phyloP scores from a whole-genome alignment of 2,888 invertebrate genomes.

The Lepidocyrtoides sp. region DNA sequence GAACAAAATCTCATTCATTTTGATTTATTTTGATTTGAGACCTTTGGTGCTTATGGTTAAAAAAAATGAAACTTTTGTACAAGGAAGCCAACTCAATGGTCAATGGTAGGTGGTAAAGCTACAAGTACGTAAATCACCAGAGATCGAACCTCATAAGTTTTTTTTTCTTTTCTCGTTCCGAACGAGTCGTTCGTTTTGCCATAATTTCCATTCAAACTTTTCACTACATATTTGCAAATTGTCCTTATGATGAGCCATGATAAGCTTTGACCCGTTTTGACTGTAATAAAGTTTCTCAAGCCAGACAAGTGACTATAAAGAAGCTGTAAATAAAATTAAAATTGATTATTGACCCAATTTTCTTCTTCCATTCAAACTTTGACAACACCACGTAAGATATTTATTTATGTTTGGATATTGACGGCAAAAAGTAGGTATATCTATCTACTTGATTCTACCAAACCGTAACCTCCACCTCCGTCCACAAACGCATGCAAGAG shows the following conservation, averaged over 20 bases:
- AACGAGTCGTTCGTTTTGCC: constrained; percentile 63
- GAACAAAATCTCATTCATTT: constrained; percentile 11
- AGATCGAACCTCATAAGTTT: too few relatives aligned
- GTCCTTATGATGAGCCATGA: constrained; percentile 42
- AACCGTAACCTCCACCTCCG: constrained; percentile 17
- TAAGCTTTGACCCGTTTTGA: constrained; percentile 64
- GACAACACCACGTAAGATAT: constrained; percentile 3
- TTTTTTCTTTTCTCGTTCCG: too few relatives aligned
- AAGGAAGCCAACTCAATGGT: constrained; percentile 11
- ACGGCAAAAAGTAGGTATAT: too few relatives aligned
- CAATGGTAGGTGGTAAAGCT: too few relatives aligned
- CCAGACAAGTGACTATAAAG: constrained; percentile 17
- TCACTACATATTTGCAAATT: constrained; percentile 58
- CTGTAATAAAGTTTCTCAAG: constrained; percentile 10
- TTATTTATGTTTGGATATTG: constrained; percentile 38
- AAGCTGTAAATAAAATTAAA: constrained; percentile 36
- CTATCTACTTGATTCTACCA: not conserved
- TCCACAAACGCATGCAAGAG: not conserved
- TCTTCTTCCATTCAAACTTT: constrained; percentile 51
- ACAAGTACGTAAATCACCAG: too few relatives aligned
- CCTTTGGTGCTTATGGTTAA: too few relatives aligned
- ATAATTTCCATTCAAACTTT: constrained; percentile 64
- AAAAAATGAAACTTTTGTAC: constrained; percentile 10
- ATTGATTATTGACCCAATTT: constrained; percentile 75
- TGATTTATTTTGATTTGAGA: too few relatives aligned